phyloP scores from a whole-genome alignment of 2,113 vertebrate species.

The Larimichthys polyactis region DNA sequence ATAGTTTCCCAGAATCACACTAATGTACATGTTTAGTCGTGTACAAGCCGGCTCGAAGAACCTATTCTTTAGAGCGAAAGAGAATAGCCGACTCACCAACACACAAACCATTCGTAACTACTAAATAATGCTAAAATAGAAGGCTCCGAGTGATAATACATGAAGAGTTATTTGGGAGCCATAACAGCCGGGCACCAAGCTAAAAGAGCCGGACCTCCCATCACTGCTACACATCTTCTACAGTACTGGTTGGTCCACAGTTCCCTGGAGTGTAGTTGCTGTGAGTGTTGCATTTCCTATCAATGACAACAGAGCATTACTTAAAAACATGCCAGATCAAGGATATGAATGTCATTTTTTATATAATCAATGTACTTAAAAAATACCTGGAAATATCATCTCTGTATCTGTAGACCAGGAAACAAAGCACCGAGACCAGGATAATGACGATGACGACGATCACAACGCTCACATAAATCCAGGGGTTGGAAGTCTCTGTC shows the following conservation, averaged over 20 bases:
- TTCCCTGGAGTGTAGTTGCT: accelerated
- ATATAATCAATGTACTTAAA: neutral
- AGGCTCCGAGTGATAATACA: too few species aligned
- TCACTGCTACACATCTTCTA: too few species aligned
- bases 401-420: neutral
- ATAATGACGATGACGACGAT: neutral
- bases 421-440: neutral
- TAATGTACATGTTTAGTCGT: neutral
- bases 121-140: too few species aligned
- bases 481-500: accelerated
- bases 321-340: neutral
- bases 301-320: neutral
- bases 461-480: neutral
- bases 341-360: neutral
- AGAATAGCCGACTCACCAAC: too few species aligned
- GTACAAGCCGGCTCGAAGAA: too few species aligned
- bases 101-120: too few species aligned
- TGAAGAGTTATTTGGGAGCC: too few species aligned
- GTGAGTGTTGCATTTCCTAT: neutral
- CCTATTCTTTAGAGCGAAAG: too few species aligned
- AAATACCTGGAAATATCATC: neutral
- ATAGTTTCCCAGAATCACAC: neutral
- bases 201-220: too few species aligned
- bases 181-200: too few species aligned
- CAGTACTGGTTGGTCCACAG: too few species aligned